Evolutionary conservation across 92 coral and sea anemone species (phyloP).

Genomic region (Pocillopora meandrina): DNA sequence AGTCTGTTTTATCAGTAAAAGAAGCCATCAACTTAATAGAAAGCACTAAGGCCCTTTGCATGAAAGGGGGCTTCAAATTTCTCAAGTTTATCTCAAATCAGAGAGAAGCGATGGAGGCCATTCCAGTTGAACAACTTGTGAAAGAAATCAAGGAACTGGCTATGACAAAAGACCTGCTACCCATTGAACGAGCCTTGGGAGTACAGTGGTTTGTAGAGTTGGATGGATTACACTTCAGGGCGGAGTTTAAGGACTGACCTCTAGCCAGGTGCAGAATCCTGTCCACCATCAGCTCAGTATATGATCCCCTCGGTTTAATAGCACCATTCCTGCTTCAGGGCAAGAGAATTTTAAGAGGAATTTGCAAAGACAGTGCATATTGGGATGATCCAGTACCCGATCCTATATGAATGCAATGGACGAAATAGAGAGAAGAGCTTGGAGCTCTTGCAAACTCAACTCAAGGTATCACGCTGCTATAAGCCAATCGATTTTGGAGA

Average conservation of each 20-base stretch:
- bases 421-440: constrained; percentile 5
- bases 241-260: neutral
- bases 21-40: neutral
- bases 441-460: neutral
- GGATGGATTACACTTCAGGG: neutral
- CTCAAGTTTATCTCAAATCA: constrained; percentile 24
- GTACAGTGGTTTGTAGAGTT: constrained; percentile 3
- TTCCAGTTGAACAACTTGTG: neutral
- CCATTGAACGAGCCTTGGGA: constrained; percentile 12
- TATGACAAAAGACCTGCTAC: neutral
- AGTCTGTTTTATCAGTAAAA: neutral
- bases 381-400: constrained; percentile 8
- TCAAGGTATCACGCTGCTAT: constrained; percentile 11
- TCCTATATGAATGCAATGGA: neutral
- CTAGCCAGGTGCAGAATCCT: neutral
- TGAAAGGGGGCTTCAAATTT: constrained; percentile 15
- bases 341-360: neutral
- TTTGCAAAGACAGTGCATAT: neutral
- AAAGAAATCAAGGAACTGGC: constrained; percentile 11
- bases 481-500: constrained; percentile 6
- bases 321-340: neutral
- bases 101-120: neutral
- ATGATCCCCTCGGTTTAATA: neutral
- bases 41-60: neutral
- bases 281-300: neutral